These are phyloP conservation scores for Cheilosia urbana DNA, from an alignment of 2,888 invertebrate genomes.

Conservation along the genomic window DNA sequence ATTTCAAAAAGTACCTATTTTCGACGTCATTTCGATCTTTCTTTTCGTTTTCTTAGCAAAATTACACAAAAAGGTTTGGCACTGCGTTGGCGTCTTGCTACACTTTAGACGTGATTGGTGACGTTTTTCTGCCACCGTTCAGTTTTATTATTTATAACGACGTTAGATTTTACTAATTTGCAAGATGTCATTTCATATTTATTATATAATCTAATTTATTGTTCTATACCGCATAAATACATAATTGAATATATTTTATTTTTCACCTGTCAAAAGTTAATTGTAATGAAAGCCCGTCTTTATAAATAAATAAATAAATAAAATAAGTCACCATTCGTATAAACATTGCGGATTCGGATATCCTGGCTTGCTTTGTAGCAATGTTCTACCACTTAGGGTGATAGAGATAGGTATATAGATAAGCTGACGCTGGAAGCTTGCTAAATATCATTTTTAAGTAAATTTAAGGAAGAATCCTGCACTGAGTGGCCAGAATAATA, in stretches of 20 bases:
- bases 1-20: neutral
- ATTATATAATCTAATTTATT: neutral
- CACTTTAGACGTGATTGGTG: too few relatives aligned
- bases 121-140: too few relatives aligned
- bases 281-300: neutral
- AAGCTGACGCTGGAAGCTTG: conserved; percentile 42
- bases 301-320: neutral
- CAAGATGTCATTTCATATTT: neutral
- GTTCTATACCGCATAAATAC: neutral
- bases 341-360: conserved; percentile 34
- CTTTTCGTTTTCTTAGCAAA: neutral
- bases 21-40: too few relatives aligned
- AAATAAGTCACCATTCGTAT: conserved; percentile 41
- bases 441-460: conserved; percentile 27
- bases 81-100: too few relatives aligned
- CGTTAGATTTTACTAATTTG: too few relatives aligned
- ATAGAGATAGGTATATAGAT: conserved; percentile 1
- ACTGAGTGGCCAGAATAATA: conserved; percentile 52
- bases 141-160: too few relatives aligned
- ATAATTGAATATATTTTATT: neutral
- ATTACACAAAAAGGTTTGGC: neutral
- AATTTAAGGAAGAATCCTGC: conserved; percentile 52
- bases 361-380: conserved; percentile 41
- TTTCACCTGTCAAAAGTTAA: neutral
- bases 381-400: conserved; percentile 23